Conservation (phyloP, 2,113 vertebrate species). For the Ptilorrhoa leucosticta region DNA sequence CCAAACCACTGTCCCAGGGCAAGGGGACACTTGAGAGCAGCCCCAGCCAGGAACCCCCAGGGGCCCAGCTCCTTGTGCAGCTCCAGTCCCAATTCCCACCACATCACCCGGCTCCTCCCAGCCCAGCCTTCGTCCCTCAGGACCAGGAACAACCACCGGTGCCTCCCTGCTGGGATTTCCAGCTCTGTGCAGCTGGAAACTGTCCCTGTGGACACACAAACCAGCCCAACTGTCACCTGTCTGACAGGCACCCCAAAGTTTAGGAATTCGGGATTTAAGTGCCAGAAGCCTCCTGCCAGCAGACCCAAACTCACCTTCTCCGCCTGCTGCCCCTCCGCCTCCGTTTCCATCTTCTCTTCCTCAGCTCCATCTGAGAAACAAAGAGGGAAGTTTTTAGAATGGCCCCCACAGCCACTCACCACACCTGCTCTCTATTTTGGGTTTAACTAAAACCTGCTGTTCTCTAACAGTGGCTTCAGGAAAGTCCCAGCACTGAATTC, state of each 20-base stretch:
- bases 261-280: fast-evolving
- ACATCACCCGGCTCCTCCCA: background rate
- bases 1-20: background rate
- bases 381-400: fast-evolving
- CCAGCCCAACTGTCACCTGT: fast-evolving
- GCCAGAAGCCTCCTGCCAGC: background rate
- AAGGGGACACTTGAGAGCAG: background rate
- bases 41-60: background rate
- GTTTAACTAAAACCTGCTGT: background rate
- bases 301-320: conserved; percentile 80
- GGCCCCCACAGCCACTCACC: background rate
- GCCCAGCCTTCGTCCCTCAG: background rate
- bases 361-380: conserved; percentile 74
- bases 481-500: background rate
- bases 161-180: fast-evolving
- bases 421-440: fast-evolving
- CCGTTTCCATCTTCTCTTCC: conserved; percentile 90
- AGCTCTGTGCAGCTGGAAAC: too few relatives aligned
- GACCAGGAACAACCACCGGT: fast-evolving
- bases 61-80: background rate
- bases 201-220: background rate
- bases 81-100: background rate
- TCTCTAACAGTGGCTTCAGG: background rate
- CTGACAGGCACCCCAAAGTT: fast-evolving
- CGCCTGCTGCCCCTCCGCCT: conserved; percentile 83